Evolutionary conservation across 2,113 vertebrate species (phyloP).

Genomic region (Cyanocitta stelleri): DNA sequence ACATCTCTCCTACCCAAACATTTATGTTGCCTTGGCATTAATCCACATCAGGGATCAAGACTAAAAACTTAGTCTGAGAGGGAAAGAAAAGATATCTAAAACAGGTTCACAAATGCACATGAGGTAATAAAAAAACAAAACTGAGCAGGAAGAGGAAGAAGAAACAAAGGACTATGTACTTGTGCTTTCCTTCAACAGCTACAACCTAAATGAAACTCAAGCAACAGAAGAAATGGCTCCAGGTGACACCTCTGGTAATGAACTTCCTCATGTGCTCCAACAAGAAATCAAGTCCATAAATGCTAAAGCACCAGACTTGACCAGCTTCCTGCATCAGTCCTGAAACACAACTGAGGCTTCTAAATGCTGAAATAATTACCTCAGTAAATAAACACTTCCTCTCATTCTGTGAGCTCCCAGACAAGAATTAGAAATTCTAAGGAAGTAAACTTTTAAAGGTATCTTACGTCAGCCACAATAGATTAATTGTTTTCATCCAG

Average conservation of each 20-base stretch:
- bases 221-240: neutral
- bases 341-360: neutral
- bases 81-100: neutral
- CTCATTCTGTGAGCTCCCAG: neutral
- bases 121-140: neutral
- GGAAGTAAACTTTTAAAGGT: neutral
- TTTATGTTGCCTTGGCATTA: neutral
- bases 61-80: neutral
- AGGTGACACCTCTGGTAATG: neutral
- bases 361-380: neutral
- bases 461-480: conserved; percentile 92
- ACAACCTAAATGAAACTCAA: neutral
- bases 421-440: neutral
- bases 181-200: neutral
- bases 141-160: neutral
- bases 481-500: conserved; percentile 90
- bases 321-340: neutral
- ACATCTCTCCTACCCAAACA: neutral
- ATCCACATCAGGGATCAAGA: neutral
- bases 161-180: fast-evolving
- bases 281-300: neutral
- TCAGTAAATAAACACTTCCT: neutral
- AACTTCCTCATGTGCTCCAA: fast-evolving
- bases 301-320: neutral
- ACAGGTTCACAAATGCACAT: neutral